phyloP scores from a whole-genome alignment of 2,888 invertebrate species.

The Furcula furcula region DNA sequence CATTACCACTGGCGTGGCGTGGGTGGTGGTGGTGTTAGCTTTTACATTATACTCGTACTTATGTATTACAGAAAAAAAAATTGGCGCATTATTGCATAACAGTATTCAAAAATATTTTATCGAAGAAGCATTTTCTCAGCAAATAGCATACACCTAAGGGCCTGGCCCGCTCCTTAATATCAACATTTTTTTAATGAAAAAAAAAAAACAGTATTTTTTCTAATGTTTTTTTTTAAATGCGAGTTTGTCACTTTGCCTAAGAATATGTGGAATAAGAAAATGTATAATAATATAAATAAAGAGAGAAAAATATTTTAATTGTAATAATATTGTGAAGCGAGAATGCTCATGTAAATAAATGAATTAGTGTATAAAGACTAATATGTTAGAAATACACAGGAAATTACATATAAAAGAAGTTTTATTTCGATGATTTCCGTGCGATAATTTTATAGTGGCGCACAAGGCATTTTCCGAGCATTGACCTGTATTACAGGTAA shows the following conservation, averaged over 20 bases:
- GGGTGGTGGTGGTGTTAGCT: too few relatives aligned
- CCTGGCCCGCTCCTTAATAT: constrained; percentile 40
- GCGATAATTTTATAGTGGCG: constrained; percentile 14
- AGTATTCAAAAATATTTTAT: too few relatives aligned
- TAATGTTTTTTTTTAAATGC: constrained; percentile 37
- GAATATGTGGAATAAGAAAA: constrained; percentile 57
- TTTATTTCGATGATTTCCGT: constrained; percentile 31
- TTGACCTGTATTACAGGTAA: too few relatives aligned
- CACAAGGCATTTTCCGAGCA: too few relatives aligned
- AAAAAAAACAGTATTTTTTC: constrained; percentile 40
- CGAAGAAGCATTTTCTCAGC: too few relatives aligned
- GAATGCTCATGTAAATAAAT: constrained; percentile 80
- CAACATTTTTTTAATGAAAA: constrained; percentile 18
- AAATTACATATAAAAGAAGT: constrained; percentile 45
- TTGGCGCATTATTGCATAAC: background rate
- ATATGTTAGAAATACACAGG: constrained; percentile 77
- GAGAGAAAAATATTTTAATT: constrained; percentile 76
- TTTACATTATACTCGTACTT: too few relatives aligned
- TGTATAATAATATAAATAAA: constrained; percentile 75
- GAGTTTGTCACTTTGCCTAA: constrained; percentile 75
- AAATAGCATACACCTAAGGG: too few relatives aligned
- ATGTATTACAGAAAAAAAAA: too few relatives aligned
- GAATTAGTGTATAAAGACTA: constrained; percentile 77
- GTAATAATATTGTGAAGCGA: constrained; percentile 76
- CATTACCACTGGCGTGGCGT: too few relatives aligned